A percentile compares a stretch with the other conserved stretches of the same genome.
phyloP scores from a whole-genome alignment of 2,797 vertebrate species.

The Sebastes oblongus region DNA sequence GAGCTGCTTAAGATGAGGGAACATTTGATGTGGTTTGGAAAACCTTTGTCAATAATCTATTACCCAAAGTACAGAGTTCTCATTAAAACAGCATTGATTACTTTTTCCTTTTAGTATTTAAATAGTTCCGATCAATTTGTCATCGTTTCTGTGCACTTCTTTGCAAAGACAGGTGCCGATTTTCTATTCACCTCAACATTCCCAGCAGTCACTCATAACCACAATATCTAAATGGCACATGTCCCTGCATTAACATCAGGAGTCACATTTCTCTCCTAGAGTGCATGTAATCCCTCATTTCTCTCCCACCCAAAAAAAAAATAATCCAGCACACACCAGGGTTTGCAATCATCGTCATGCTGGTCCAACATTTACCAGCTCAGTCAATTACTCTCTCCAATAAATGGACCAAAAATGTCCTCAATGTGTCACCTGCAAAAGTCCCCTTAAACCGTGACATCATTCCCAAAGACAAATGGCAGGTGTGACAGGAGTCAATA shows the following conservation, averaged over 20 bases:
- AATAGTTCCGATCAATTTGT: constrained; percentile 32
- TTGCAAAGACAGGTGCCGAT: constrained; percentile 42
- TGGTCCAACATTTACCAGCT: constrained; percentile 75
- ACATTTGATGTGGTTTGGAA: neutral
- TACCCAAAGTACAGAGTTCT: constrained; percentile 3
- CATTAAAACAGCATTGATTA: constrained; percentile 40
- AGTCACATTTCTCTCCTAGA: constrained; percentile 44
- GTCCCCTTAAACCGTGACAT: constrained; percentile 75
- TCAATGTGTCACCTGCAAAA: constrained; percentile 83
- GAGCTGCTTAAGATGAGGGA: neutral
- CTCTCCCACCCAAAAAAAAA: constrained; percentile 33
- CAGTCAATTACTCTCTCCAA: constrained; percentile 82
- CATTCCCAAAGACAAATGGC: constrained; percentile 86
- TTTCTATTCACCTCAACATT: constrained; percentile 12
- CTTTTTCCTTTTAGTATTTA: constrained; percentile 14
- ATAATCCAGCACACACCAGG: constrained; percentile 43
- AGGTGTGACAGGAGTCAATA: constrained; percentile 87
- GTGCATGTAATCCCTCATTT: constrained; percentile 44
- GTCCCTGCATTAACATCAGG: constrained; percentile 32
- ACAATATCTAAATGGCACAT: constrained; percentile 41
- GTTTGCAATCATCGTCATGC: constrained; percentile 58
- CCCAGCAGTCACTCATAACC: constrained; percentile 18
- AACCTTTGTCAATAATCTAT: constrained; percentile 15
- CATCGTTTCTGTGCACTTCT: constrained; percentile 33
- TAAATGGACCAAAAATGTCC: constrained; percentile 81